Evolutionary conservation across 2,888 invertebrate species (phyloP).

Genomic region (Diarsia rubi): DNA sequence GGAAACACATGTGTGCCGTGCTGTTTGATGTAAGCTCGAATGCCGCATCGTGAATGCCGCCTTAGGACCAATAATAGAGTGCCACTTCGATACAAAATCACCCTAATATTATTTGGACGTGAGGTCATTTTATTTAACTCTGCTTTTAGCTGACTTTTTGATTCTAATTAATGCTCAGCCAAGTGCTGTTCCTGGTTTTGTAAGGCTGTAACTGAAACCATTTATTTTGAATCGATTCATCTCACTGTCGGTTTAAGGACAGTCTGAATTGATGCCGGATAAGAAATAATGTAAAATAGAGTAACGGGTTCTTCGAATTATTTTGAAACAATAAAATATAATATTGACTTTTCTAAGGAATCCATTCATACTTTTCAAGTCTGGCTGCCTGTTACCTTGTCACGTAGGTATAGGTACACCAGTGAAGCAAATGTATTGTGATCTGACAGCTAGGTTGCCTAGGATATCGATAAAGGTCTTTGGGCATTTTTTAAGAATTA

Average conservation of each 20-base stretch:
- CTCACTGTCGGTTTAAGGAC: neutral
- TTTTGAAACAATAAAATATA: neutral
- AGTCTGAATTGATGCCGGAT: neutral
- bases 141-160: neutral
- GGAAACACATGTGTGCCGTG: neutral
- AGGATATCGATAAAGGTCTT: neutral
- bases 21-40: neutral
- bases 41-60: neutral
- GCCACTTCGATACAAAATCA: slow-evolving; percentile 30
- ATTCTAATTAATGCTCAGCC: neutral
- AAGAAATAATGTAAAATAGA: neutral
- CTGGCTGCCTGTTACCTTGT: neutral
- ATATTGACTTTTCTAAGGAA: neutral
- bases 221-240: neutral
- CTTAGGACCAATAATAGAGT: slow-evolving; percentile 22
- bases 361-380: neutral
- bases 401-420: neutral
- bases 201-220: neutral
- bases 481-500: neutral
- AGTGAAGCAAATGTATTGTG: neutral
- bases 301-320: neutral
- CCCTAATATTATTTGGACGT: neutral
- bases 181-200: neutral
- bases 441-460: neutral
- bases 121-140: neutral